phyloP scores from a whole-genome alignment of 2,888 invertebrate genomes.

The Caenorhabditis japonica region DNA sequence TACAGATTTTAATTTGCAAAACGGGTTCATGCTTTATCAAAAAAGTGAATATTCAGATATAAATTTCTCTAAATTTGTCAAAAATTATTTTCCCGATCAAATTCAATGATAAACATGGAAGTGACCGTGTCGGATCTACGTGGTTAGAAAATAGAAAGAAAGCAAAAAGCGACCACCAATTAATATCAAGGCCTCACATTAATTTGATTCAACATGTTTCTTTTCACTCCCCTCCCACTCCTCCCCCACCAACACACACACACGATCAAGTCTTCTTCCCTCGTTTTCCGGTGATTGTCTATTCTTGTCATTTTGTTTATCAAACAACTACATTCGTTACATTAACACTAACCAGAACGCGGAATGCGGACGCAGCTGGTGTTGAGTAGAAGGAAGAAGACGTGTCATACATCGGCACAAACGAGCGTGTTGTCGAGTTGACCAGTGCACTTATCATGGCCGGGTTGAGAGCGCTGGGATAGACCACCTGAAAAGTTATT shows the following conservation, averaged over 20 bases:
- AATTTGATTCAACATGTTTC: slow-evolving; percentile 50
- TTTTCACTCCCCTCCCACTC: not conserved
- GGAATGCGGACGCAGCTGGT: slow-evolving; percentile 40
- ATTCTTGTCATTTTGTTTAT: too few species aligned
- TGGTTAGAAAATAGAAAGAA: too few species aligned
- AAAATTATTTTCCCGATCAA: too few species aligned
- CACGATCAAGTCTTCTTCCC: slow-evolving; percentile 16
- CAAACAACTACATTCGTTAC: slow-evolving; percentile 13
- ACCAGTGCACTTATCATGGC: slow-evolving; percentile 39
- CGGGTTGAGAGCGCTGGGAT: slow-evolving; percentile 34
- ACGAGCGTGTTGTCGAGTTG: slow-evolving; percentile 40
- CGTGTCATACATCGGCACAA: slow-evolving; percentile 34
- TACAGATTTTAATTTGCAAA: too few species aligned
- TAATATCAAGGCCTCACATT: slow-evolving; percentile 42
- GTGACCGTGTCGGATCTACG: too few species aligned
- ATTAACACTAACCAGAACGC: slow-evolving; percentile 36
- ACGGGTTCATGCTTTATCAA: too few species aligned
- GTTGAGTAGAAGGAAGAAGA: slow-evolving; percentile 39
- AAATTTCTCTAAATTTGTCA: too few species aligned
- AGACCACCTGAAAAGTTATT: slow-evolving; percentile 24
- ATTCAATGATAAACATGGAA: too few species aligned
- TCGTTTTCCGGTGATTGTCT: slow-evolving; percentile 8
- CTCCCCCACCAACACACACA: too few species aligned
- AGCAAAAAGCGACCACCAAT: slow-evolving; percentile 13
- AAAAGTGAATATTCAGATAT: too few species aligned